Percentiles rank a stretch among this genome's conserved stretches.
These are phyloP conservation scores for Hypotaenidia okinawae DNA, from an alignment of 2,797 vertebrate genomes.

Conservation along the genomic window DNA sequence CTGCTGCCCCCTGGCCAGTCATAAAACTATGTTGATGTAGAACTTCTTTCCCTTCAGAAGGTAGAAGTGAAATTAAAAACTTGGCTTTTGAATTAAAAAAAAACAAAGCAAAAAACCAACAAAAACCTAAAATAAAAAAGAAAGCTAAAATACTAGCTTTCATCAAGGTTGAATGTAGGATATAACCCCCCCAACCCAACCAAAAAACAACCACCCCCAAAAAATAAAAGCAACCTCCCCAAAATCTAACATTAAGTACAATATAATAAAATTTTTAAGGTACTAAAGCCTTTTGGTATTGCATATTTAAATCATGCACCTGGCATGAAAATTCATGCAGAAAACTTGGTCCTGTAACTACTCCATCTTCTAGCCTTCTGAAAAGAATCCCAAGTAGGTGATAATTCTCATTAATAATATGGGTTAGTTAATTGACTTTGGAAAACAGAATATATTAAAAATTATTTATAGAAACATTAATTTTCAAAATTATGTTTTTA, in stretches of 20 bases:
- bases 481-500: background rate
- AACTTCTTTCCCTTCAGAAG: conserved; percentile 33
- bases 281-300: background rate
- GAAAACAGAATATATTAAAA: background rate
- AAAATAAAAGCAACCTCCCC: too few relatives aligned
- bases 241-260: background rate
- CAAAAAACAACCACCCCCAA: background rate
- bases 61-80: background rate
- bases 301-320: background rate
- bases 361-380: background rate
- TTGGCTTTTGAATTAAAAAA: conserved; percentile 16
- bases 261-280: background rate
- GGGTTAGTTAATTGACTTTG: background rate
- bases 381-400: background rate
- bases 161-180: background rate
- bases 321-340: background rate
- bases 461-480: background rate
- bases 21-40: background rate
- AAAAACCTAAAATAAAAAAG: background rate
- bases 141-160: background rate
- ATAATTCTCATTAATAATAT: background rate
- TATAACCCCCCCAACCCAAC: background rate
- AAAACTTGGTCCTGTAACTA: background rate
- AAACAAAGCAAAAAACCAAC: background rate
- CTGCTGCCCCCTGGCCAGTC: conserved; percentile 30